Conservation (phyloP, 2,888 invertebrate species). For the Chouioia cunea region DNA sequence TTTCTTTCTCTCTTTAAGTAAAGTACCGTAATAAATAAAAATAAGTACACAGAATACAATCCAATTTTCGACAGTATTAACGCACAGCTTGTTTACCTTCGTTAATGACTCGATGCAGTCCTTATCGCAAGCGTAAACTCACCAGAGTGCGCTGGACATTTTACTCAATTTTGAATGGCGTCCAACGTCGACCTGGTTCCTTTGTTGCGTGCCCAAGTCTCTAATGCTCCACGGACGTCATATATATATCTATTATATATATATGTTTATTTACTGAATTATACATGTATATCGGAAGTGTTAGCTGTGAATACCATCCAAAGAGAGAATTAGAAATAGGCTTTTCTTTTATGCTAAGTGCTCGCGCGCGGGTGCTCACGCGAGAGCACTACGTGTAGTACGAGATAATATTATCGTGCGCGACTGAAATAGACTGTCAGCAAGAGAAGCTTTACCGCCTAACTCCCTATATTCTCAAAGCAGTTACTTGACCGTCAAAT, state of each 20-base stretch:
- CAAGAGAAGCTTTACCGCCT: background rate
- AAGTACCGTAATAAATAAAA: no score
- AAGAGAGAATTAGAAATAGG: slow-evolving; percentile 28
- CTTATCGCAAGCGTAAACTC: background rate
- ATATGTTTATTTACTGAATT: slow-evolving; percentile 8
- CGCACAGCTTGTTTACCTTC: background rate
- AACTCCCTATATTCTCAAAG: no score
- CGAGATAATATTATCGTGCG: slow-evolving; percentile 30
- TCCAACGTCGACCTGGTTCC: slow-evolving; percentile 14
- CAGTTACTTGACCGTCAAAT: background rate
- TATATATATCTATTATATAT: background rate
- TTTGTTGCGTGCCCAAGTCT: slow-evolving; percentile 9
- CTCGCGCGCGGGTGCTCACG: background rate
- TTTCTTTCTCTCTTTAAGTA: no score
- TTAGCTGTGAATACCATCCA: slow-evolving; percentile 18
- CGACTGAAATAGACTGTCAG: slow-evolving; percentile 3
- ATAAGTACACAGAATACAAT: no score
- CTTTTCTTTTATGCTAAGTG: slow-evolving; percentile 14
- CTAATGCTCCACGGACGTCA: slow-evolving; percentile 8
- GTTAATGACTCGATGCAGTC: slow-evolving; percentile 1
- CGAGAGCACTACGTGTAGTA: background rate
- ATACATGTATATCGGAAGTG: slow-evolving; percentile 17
- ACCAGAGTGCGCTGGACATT: slow-evolving; percentile 20
- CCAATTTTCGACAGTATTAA: no score
- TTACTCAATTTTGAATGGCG: slow-evolving; percentile 36